These are phyloP conservation scores for Pseudomyrmex sp. DNA, from an alignment of 1,140 invertebrate species.

Conservation along the genomic window DNA sequence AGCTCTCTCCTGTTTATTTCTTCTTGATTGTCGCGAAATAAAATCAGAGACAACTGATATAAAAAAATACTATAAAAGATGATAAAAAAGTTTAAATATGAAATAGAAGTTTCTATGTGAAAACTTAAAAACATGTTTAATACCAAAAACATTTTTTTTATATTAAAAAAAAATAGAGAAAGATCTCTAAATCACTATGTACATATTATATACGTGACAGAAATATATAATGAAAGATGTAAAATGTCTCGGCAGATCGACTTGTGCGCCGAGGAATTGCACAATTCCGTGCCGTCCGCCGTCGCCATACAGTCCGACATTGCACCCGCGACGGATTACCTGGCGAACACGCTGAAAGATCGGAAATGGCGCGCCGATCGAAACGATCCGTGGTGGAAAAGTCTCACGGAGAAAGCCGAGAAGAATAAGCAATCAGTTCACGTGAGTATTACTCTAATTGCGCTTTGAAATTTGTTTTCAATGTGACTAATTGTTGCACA, in stretches of 20 bases:
- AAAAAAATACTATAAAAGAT: no score
- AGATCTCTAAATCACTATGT: not conserved
- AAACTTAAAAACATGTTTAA: no score
- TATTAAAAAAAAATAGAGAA: not conserved
- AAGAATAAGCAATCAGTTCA: slow-evolving; percentile 86
- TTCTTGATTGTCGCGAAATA: no score
- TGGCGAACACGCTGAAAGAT: slow-evolving; percentile 82
- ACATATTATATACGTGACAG: not conserved
- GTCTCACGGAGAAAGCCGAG: slow-evolving; percentile 85
- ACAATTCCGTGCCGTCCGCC: slow-evolving; percentile 92
- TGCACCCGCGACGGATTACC: slow-evolving; percentile 88
- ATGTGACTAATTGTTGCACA: slow-evolving; percentile 6
- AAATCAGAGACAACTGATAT: no score
- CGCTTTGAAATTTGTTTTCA: not conserved
- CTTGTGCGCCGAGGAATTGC: slow-evolving; percentile 94
- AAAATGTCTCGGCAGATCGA: slow-evolving; percentile 89
- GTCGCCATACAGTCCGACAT: slow-evolving; percentile 94
- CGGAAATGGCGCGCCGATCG: slow-evolving; percentile 81
- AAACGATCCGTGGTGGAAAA: slow-evolving; percentile 87
- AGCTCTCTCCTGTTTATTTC: no score
- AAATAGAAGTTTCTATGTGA: no score
- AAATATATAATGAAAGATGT: not conserved
- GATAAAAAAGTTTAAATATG: no score
- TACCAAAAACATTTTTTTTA: no score
- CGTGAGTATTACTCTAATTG: slow-evolving; percentile 75